Conservation (phyloP, 2,888 invertebrate species). For the Tetragnatha montana region DNA sequence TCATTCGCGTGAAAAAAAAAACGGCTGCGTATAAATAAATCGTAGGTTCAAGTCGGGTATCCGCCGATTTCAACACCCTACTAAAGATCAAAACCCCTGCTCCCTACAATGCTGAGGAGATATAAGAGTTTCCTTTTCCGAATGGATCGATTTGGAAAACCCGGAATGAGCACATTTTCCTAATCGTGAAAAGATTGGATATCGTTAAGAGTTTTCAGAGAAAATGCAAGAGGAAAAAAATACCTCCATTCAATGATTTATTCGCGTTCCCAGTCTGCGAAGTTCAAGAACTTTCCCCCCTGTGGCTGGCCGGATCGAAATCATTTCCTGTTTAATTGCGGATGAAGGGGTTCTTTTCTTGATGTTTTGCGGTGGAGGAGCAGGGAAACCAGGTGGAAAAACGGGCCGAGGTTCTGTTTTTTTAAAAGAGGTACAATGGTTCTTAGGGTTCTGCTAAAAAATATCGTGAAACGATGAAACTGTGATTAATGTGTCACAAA, state of each 20-base stretch:
- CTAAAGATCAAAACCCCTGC: not conserved
- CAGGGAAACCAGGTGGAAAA: not conserved
- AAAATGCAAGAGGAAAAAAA: constrained; percentile 3
- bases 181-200: constrained; percentile 35
- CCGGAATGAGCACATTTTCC: constrained; percentile 20
- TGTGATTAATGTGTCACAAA: too few relatives aligned
- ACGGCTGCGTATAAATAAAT: not conserved
- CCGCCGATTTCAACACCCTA: not conserved
- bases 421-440: too few relatives aligned
- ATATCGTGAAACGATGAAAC: too few relatives aligned
- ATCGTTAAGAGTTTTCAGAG: constrained; percentile 6
- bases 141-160: constrained; percentile 4
- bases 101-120: constrained; percentile 3
- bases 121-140: constrained; percentile 10
- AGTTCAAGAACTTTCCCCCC: not conserved
- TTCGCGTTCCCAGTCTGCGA: not conserved
- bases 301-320: not conserved
- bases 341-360: not conserved
- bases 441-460: too few relatives aligned
- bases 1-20: not conserved
- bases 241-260: constrained; percentile 5
- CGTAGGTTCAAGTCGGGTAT: not conserved
- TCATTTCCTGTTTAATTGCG: constrained; percentile 10
- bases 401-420: not conserved
- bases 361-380: not conserved